phyloP scores from a whole-genome alignment of 2,113 vertebrate genomes.

The Pelobates fuscus region DNA sequence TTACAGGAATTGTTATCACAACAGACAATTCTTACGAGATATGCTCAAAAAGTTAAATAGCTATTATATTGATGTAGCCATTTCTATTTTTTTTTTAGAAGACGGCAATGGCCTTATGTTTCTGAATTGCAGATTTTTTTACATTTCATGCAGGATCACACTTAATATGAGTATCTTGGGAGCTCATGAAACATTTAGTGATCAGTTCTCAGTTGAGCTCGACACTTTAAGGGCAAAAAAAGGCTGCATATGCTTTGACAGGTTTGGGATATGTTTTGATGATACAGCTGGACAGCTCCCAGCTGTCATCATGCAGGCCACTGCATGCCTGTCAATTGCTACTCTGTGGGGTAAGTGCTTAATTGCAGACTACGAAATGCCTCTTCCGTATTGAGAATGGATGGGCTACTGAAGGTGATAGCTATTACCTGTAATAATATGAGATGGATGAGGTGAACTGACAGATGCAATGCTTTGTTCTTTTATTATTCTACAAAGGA shows the following conservation, averaged over 20 bases:
- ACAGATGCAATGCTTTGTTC: conserved; percentile 12
- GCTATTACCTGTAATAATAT: conserved; percentile 28
- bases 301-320: conserved; percentile 28
- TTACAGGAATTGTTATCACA: too few species aligned
- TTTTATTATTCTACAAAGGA: conserved; percentile 14
- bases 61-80: too few species aligned
- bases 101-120: too few species aligned
- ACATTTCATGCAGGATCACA: too few species aligned
- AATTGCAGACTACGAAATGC: conserved; percentile 29
- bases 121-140: too few species aligned
- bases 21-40: too few species aligned
- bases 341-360: conserved; percentile 33
- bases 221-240: not conserved
- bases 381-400: not conserved
- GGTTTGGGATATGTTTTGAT: conserved; percentile 25
- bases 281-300: conserved; percentile 41
- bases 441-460: conserved; percentile 18
- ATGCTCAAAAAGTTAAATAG: too few species aligned
- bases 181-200: too few species aligned
- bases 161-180: too few species aligned
- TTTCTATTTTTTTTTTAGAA: too few species aligned
- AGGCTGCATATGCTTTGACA: conserved; percentile 23
- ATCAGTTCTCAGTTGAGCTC: not conserved
- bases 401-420: not conserved
- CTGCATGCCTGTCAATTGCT: conserved; percentile 34